phyloP scores from a whole-genome alignment of 2,888 invertebrate species.

The Scaptomyza cyrtandrae region DNA sequence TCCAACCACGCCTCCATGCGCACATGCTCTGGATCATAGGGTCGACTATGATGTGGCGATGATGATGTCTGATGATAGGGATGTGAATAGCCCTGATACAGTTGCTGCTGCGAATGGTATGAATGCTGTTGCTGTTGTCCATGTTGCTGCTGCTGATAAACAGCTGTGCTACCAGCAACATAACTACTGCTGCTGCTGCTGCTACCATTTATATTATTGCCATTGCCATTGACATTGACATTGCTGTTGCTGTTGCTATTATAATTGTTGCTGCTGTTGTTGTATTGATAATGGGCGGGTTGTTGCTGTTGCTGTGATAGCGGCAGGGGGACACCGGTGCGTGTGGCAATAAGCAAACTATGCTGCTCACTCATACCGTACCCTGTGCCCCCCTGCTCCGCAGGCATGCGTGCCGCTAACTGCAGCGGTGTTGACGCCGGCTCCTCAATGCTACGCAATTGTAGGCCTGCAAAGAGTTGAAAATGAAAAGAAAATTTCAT shows the following conservation, averaged over 20 bases:
- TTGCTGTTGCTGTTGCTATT: conserved; percentile 16
- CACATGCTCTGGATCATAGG: conserved; percentile 94
- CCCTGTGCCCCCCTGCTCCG: conserved; percentile 88
- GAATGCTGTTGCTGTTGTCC: conserved; percentile 47
- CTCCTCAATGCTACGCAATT: conserved; percentile 94
- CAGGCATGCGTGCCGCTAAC: conserved; percentile 85
- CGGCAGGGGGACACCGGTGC: conserved; percentile 85
- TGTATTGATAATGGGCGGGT: conserved; percentile 67
- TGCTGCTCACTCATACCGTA: conserved; percentile 87
- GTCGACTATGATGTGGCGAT: conserved; percentile 82
- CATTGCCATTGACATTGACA: conserved; percentile 22
- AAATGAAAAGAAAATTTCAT: too few species aligned
- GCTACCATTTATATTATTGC: conserved; percentile 12
- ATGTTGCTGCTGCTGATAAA: conserved; percentile 56
- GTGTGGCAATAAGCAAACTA: conserved; percentile 82
- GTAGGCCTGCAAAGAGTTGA: conserved; percentile 88
- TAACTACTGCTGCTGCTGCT: conserved; percentile 36
- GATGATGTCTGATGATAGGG: conserved; percentile 62
- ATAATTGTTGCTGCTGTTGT: conserved; percentile 30
- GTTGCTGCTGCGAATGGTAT: conserved; percentile 51
- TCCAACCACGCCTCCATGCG: conserved; percentile 98
- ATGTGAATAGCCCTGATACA: conserved; percentile 62
- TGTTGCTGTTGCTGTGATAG: conserved; percentile 71
- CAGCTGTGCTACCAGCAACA: conserved; percentile 65
- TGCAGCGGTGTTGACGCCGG: conserved; percentile 87